Conservation (phyloP, 1,140 invertebrate species). For the Homarus americanus region DNA sequence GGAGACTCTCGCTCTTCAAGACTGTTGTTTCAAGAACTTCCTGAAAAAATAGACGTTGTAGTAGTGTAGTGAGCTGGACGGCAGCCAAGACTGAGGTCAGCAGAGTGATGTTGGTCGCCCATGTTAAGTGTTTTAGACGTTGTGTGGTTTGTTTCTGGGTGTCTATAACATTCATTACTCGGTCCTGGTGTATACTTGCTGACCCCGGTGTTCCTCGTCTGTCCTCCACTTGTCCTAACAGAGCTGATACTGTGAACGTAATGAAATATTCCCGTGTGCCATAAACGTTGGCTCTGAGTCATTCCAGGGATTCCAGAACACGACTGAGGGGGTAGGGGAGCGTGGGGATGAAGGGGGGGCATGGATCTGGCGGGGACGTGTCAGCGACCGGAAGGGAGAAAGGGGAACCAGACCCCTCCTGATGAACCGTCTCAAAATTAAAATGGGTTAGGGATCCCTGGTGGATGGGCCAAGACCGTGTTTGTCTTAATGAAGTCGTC, state of each 20-base stretch:
- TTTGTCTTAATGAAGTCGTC: conserved; percentile 49
- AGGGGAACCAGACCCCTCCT: not conserved
- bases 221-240: not conserved
- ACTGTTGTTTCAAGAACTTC: conserved; percentile 8
- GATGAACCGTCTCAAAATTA: conserved; percentile 49
- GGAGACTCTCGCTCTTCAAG: not conserved
- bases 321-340: not conserved
- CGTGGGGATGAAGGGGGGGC: too few relatives aligned
- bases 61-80: not conserved
- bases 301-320: conserved; percentile 39
- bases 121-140: too few relatives aligned
- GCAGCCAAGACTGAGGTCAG: not conserved
- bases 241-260: not conserved
- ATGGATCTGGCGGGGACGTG: not conserved
- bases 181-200: too few relatives aligned
- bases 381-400: not conserved
- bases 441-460: conserved; percentile 41
- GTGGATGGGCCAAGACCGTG: conserved; percentile 25
- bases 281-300: conserved; percentile 31
- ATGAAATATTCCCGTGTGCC: not conserved
- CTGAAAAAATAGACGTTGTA: not conserved
- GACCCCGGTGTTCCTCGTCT: too few relatives aligned
- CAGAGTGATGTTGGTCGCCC: too few relatives aligned
- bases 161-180: too few relatives aligned
- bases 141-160: too few relatives aligned